These are phyloP conservation scores for Myocastor coypus DNA, from an alignment of 2,113 vertebrate species.

Conservation along the genomic window DNA sequence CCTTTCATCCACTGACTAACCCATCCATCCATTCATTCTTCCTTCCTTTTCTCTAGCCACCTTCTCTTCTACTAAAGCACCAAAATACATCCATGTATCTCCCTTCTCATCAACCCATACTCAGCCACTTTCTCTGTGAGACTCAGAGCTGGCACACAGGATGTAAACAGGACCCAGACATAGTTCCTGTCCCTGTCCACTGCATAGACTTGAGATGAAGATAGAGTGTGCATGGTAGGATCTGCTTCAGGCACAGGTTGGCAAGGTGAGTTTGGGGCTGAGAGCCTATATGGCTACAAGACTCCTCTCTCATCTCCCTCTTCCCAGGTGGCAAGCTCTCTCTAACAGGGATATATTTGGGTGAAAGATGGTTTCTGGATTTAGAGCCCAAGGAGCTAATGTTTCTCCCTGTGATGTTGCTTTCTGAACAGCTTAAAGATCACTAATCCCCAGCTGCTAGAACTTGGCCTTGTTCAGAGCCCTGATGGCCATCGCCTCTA, in stretches of 20 bases:
- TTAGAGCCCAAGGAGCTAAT: background rate
- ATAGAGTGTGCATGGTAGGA: background rate
- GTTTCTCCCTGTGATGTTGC: background rate
- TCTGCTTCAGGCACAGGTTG: background rate
- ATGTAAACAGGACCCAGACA: background rate
- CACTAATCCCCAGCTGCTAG: slow-evolving; percentile 72
- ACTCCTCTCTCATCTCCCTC: background rate
- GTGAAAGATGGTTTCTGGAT: background rate
- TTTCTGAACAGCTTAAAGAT: slow-evolving; percentile 52
- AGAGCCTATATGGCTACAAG: background rate
- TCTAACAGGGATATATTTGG: background rate
- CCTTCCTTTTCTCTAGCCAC: background rate
- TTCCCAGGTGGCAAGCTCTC: background rate
- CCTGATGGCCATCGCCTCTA: slow-evolving; percentile 66
- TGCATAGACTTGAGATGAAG: background rate
- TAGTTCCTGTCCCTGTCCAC: background rate
- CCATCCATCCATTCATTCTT: background rate
- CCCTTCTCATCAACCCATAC: background rate
- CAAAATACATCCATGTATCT: background rate
- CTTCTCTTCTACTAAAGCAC: background rate
- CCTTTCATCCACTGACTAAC: background rate
- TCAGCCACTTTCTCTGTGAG: slow-evolving; percentile 7
- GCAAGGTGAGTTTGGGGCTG: background rate
- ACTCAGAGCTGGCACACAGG: background rate
- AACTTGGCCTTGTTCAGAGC: slow-evolving; percentile 67